A percentile compares a stretch with the other conserved stretches of the same genome.
phyloP scores from a whole-genome alignment of 2,888 invertebrate species.

The Chloroclystis v-ata region DNA sequence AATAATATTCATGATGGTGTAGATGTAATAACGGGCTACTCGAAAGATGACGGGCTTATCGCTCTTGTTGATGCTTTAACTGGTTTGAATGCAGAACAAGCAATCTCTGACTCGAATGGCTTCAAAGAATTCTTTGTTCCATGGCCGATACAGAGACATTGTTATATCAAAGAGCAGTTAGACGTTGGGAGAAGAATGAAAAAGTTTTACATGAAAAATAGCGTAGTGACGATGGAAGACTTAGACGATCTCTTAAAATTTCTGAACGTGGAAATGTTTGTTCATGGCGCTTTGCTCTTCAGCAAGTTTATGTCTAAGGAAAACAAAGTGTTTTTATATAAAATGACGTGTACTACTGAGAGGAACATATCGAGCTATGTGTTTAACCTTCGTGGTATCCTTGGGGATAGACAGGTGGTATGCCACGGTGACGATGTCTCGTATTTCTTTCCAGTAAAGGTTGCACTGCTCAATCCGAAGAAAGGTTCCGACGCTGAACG shows the following conservation, averaged over 20 bases:
- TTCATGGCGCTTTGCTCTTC: constrained; percentile 35
- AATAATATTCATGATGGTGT: too few relatives aligned
- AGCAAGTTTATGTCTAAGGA: constrained; percentile 37
- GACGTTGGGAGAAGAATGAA: constrained; percentile 37
- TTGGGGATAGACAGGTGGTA: constrained; percentile 30
- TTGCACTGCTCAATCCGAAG: constrained; percentile 31
- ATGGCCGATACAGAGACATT: constrained; percentile 33
- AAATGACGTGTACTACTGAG: constrained; percentile 48
- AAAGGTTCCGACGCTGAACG: constrained; percentile 37
- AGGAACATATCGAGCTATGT: constrained; percentile 38
- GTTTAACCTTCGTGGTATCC: constrained; percentile 26
- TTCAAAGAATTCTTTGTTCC: constrained; percentile 47
- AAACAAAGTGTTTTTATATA: constrained; percentile 46
- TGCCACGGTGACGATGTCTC: constrained; percentile 47
- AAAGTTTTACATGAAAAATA: constrained; percentile 40
- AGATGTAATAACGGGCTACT: too few relatives aligned
- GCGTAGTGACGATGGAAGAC: constrained; percentile 33
- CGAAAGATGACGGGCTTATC: constrained; percentile 13
- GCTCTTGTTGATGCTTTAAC: constrained; percentile 20
- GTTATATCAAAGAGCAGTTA: constrained; percentile 38
- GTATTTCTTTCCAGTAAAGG: constrained; percentile 42
- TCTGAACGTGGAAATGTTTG: constrained; percentile 36
- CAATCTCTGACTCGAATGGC: constrained; percentile 36
- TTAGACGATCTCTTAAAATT: constrained; percentile 34
- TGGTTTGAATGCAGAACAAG: constrained; percentile 25